Percentiles rank a stretch among this genome's conserved stretches.
Evolutionary conservation across 1,140 invertebrate species (phyloP).

Genomic region (Yoshiicerus persimilis): DNA sequence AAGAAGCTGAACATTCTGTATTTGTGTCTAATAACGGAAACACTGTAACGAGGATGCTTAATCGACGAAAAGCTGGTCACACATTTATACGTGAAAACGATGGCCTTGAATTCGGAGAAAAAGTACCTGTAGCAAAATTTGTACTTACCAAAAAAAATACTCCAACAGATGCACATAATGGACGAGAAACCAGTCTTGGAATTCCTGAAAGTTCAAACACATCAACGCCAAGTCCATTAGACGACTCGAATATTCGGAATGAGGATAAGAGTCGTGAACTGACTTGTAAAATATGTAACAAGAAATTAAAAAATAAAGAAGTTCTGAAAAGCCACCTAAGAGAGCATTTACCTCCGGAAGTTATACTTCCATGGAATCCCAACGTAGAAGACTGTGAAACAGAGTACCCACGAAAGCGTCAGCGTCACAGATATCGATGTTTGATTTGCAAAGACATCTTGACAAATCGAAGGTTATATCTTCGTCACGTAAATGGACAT

Average conservation of each 20-base stretch:
- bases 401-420: neutral
- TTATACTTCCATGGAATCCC: neutral
- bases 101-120: too few species aligned
- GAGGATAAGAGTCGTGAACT: neutral
- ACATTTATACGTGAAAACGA: too few species aligned
- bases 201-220: too few species aligned
- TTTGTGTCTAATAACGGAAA: too few species aligned
- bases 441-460: neutral
- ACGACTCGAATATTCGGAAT: neutral
- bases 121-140: too few species aligned
- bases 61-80: too few species aligned
- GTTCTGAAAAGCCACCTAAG: neutral
- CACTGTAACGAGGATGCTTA: too few species aligned
- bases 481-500: neutral
- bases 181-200: too few species aligned
- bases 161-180: too few species aligned
- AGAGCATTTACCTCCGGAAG: neutral
- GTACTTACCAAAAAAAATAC: too few species aligned
- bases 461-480: neutral
- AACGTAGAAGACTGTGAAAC: neutral
- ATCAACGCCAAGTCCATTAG: too few species aligned
- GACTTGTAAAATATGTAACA: neutral
- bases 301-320: neutral
- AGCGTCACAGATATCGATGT: neutral
- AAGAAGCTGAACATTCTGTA: too few species aligned